Base-by-base conservation (phyloP, 2,888 invertebrate species). In the Heliothis peltigera region DNA sequence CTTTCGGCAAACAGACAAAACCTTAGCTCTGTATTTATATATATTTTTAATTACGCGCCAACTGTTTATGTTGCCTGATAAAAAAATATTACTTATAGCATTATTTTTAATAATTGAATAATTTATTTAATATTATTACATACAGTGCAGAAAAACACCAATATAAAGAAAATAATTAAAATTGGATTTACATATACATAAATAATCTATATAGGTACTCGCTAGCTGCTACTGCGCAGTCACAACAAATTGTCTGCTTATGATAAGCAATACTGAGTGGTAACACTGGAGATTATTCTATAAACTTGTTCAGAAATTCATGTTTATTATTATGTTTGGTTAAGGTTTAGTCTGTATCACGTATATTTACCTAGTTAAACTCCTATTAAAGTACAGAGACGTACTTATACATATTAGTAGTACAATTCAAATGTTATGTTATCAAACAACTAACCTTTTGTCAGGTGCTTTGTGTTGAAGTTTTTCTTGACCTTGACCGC, bases 401-500 rank as follows among this genome's bases (percentile, higher is more conserved):
- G n/a, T n/a, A 39, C n/a, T 39, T 39, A n/a, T 1, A 0, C 15
- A 39, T 39, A n/a, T 39, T 5, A 4, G 2, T n/a, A n/a, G 15
- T 3, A 32, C 10, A 10, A 8, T 32, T 32, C 53, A 54, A 17
- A 42, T 35, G 15, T 35, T 4, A 17, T 44, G 39, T 49, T 19
- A 28, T n/a, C 32, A 19, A 1, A 25, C 5, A 56, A 86, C 91
- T 81, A 67, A 93, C 94, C 94, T 88, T 85, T 91, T 67, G 64
- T 85, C 39, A 94, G 84, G 84, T 94, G 94, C 77, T 90, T 94
- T 25, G 90, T 83, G 83, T 94, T 89, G 68, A 89, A 89, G 69
- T 94, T 86, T 28, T 90, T 82, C 62, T 83, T 89, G 57, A 82
- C 80, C 71, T 86, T 88, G 39, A 85, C 75, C 61, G 88, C 81